Conservation (phyloP, 2,797 vertebrate species). For the Erethizon dorsatum region DNA sequence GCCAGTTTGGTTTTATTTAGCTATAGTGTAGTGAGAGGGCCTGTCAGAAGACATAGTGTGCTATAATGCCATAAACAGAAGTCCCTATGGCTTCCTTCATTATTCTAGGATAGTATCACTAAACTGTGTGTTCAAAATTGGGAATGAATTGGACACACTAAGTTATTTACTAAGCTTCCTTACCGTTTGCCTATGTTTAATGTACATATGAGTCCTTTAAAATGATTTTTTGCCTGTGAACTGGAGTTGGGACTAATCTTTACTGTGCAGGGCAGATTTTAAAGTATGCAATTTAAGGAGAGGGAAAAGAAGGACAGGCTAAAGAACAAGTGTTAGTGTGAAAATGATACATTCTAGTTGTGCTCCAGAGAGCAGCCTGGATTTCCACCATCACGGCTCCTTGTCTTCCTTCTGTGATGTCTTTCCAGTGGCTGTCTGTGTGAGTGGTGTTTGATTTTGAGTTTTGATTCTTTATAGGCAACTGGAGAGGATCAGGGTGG, state of each 20-base stretch:
- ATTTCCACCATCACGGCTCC: background rate
- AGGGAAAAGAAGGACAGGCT: background rate
- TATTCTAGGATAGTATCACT: background rate
- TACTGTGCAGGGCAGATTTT: background rate
- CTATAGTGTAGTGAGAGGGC: background rate
- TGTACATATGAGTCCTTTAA: background rate
- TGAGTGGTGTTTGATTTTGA: slow-evolving; percentile 27
- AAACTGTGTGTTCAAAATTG: background rate
- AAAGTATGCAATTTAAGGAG: background rate
- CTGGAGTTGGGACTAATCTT: background rate
- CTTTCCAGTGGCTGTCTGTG: background rate
- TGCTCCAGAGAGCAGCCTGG: background rate
- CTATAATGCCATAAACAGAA: background rate
- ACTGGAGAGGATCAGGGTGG: background rate
- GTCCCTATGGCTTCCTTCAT: background rate
- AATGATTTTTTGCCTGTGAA: background rate
- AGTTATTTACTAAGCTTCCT: background rate
- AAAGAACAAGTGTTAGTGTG: background rate
- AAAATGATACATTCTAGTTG: background rate
- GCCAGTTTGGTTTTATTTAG: background rate
- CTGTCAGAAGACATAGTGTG: slow-evolving; percentile 13
- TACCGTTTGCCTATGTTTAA: slow-evolving; percentile 19
- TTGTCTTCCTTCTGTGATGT: background rate
- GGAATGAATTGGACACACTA: background rate
- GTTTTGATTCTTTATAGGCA: slow-evolving; percentile 28